These are phyloP conservation scores for Australoheros facetus DNA, from an alignment of 2,797 vertebrate genomes.

Conservation along the genomic window DNA sequence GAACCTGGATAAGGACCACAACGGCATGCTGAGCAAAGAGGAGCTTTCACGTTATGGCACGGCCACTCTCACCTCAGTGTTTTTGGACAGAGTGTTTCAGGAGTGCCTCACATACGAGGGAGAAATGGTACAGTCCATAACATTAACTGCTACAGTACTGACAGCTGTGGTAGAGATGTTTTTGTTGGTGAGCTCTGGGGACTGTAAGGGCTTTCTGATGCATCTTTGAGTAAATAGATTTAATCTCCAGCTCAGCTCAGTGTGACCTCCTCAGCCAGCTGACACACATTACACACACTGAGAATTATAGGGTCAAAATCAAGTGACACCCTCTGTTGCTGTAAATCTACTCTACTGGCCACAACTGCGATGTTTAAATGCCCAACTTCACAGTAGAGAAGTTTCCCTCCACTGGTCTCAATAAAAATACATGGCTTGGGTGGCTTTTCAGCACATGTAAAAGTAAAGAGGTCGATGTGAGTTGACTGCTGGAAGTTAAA, in stretches of 20 bases:
- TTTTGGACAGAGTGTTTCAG: conserved; percentile 96
- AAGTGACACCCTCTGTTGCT: too few species aligned
- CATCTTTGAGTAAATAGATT: not conserved
- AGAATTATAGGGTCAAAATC: not conserved
- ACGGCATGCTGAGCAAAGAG: conserved; percentile 99
- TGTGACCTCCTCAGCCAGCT: not conserved
- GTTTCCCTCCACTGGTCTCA: too few species aligned
- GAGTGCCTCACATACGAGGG: conserved; percentile 98
- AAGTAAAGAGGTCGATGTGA: too few species aligned
- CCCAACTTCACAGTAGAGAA: not conserved
- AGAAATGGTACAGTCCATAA: conserved; percentile 88
- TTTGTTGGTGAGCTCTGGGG: not conserved
- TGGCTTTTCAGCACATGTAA: too few species aligned
- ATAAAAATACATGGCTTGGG: too few species aligned
- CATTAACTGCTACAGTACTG: not conserved
- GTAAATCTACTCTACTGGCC: not conserved
- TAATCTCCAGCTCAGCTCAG: conserved; percentile 4
- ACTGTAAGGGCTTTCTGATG: not conserved
- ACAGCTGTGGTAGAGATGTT: not conserved
- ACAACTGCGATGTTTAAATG: not conserved
- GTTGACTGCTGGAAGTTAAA: too few species aligned
- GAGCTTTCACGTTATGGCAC: conserved; percentile 97
- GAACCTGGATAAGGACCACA: conserved; percentile 98
- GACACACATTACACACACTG: not conserved
- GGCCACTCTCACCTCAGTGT: conserved; percentile 93